phyloP scores from a whole-genome alignment of 2,797 vertebrate species.

The Amazona finschi region DNA sequence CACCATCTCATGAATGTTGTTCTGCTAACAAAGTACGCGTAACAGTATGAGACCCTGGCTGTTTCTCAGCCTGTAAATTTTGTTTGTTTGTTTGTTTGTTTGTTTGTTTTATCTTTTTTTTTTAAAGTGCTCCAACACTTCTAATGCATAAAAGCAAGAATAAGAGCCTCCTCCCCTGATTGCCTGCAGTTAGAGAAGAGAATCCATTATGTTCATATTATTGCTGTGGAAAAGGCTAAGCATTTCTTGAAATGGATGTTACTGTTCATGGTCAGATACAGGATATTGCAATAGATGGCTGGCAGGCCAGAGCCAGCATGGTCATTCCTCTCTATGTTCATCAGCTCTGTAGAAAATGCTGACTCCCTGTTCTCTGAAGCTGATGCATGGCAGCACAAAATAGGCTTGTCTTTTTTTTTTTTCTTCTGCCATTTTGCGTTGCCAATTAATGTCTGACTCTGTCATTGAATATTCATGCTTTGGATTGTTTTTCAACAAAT shows the following conservation, averaged over 20 bases:
- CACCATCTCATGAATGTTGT: background rate
- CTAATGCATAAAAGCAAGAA: background rate
- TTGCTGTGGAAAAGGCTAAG: background rate
- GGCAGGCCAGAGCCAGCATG: background rate
- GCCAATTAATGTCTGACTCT: constrained; percentile 43
- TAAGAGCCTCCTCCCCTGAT: background rate
- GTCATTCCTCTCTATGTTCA: background rate
- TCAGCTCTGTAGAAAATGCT: background rate
- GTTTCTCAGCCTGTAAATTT: background rate
- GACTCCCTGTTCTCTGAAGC: background rate
- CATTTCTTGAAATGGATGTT: background rate
- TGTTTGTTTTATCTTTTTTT: background rate
- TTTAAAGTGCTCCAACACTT: background rate
- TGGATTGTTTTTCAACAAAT: constrained; percentile 67
- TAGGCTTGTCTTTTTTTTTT: background rate
- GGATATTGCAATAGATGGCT: background rate
- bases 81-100: background rate
- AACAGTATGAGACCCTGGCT: background rate
- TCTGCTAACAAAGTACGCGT: background rate
- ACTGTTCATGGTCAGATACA: background rate
- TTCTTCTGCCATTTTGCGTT: constrained; percentile 38
- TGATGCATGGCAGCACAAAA: background rate
- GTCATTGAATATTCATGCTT: constrained; percentile 53
- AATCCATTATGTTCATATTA: background rate
- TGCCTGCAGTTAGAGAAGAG: background rate